Evolutionary conservation across 2,888 invertebrate genomes (phyloP), one percentile per base, ranked within the genome.

Genomic region (Drepana falcataria): DNA sequence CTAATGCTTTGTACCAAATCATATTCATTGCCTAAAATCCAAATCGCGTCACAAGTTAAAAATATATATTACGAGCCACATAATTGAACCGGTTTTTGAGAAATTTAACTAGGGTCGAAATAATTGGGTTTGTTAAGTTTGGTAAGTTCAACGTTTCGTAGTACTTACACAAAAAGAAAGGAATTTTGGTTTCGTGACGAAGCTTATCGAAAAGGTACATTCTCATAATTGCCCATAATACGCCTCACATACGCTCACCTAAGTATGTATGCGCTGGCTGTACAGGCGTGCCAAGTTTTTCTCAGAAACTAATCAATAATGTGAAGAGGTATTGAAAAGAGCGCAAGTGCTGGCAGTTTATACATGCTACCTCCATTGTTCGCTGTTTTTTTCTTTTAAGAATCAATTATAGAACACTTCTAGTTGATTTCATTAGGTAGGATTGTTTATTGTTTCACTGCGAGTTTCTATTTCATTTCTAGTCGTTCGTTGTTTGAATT

Each of bases 301-400:
- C 81, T 81, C 61, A 69, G 79, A 81, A 82, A 68, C 61, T 75
- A 80, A 85, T 85, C 83, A 85, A 83, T 85, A 85, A 81, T 69
- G 73, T 76, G 78, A 69, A 79, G 75, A 75, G 68, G 74, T 79
- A 81, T 82, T 83, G 77, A 84, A 83, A 83, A 79, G 71, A 69
- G 64, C 64, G 60, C 73, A 68, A 77, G 72, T 73, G 71, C 63
- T 80, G 71, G 69, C 74, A 44, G 54, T 72, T 73, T 69, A 73
- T 65, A 69, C 81, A 82, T 77, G 79, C 73, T 58, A 80, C 37
- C 69, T 72, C 71, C 71, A 78, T 66, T 68, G 63, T 71, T 68
- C 48, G 54, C 53, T 67, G 61, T 65, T 69, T 69, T 54, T 51
- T 51, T 41, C 4, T 53, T 48, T 63, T 58, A 9, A 9, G 3